phyloP scores from a whole-genome alignment of 2,797 vertebrate genomes.

The Semaprochilodus insignis region DNA sequence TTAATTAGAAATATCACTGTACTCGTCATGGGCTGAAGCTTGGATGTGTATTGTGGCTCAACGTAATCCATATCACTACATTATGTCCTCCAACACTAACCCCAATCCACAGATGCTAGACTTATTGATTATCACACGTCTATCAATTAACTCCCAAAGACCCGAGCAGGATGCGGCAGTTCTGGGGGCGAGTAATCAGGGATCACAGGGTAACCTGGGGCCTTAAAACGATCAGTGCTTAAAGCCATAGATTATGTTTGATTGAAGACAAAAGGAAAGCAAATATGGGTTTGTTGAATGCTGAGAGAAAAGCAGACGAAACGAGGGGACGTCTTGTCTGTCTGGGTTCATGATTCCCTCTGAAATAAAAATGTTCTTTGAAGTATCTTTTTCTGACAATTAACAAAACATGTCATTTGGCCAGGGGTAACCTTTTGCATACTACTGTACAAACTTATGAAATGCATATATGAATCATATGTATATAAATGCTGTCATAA shows the following conservation, averaged over 20 bases:
- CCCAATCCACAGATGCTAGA: constrained; percentile 65
- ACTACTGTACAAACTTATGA: no score
- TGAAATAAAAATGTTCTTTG: neutral
- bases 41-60: constrained; percentile 34
- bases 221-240: constrained; percentile 36
- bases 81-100: constrained; percentile 41
- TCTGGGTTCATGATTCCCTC: neutral
- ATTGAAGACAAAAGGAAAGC: constrained; percentile 37
- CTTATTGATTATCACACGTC: constrained; percentile 76
- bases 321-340: neutral
- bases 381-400: no score
- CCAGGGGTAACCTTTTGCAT: no score
- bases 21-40: constrained; percentile 42
- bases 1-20: constrained; percentile 66
- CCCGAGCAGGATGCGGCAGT: constrained; percentile 19
- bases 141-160: constrained; percentile 64
- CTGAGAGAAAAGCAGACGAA: constrained; percentile 10
- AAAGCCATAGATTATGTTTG: constrained; percentile 25
- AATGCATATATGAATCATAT: no score
- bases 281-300: constrained; percentile 42
- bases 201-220: constrained; percentile 28
- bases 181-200: constrained; percentile 34
- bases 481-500: no score
- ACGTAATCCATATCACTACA: constrained; percentile 57
- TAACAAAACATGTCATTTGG: no score